phyloP scores from a whole-genome alignment of 1,140 invertebrate species.

The Pachyrhynchus sulphureomaculatus region DNA sequence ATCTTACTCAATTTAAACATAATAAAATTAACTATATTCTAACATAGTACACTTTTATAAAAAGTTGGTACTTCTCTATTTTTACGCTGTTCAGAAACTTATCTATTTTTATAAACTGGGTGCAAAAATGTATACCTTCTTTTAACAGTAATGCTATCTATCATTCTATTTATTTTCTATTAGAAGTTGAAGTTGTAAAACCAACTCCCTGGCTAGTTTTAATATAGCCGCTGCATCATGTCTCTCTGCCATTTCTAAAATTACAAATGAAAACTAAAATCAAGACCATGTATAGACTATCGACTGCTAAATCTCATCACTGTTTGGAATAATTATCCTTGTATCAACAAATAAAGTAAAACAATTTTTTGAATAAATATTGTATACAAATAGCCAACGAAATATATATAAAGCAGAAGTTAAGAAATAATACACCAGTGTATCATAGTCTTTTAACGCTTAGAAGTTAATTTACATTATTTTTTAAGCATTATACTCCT shows the following conservation, averaged over 20 bases:
- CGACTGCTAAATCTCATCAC: not conserved
- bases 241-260: conserved; percentile 91
- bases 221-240: conserved; percentile 85
- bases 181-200: conserved; percentile 83
- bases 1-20: not conserved
- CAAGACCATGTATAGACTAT: not conserved
- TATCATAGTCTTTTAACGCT: no score
- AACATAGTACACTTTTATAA: conserved; percentile 13
- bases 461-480: no score
- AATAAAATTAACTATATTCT: not conserved
- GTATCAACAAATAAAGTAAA: no score
- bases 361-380: no score
- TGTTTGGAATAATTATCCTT: no score
- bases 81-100: not conserved
- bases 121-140: not conserved
- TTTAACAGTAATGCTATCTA: not conserved
- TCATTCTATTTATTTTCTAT: conserved; percentile 78
- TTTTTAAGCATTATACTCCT: no score
- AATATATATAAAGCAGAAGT: no score
- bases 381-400: no score
- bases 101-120: not conserved
- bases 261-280: conserved; percentile 8
- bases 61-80: conserved; percentile 7
- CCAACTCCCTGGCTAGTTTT: conserved; percentile 77
- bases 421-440: no score